Conservation (phyloP, 2,888 invertebrate species). For the Eupithecia abbreviata region DNA sequence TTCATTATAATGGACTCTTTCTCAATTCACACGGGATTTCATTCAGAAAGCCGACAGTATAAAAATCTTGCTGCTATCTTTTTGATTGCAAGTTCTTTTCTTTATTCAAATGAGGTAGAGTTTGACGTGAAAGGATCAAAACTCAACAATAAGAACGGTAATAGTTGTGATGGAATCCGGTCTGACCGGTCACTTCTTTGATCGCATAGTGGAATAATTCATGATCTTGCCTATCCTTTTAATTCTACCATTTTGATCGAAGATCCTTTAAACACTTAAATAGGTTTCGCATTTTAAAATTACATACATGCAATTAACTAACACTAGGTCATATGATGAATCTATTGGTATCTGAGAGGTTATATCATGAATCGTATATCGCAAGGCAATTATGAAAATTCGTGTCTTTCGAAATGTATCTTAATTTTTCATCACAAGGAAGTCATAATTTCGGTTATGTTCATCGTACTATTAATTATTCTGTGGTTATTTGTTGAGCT, state of each 20-base stretch:
- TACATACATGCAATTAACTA: constrained; percentile 1
- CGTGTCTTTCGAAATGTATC: constrained; percentile 8
- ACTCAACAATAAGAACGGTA: constrained; percentile 19
- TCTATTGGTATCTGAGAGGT: constrained; percentile 11
- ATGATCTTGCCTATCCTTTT: constrained; percentile 1
- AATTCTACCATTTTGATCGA: background rate
- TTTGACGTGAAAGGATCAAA: constrained; percentile 22
- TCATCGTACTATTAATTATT: background rate
- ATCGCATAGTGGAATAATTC: background rate
- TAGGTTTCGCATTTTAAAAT: background rate
- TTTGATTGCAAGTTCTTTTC: background rate
- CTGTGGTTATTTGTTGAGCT: background rate
- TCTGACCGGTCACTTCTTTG: constrained; percentile 44
- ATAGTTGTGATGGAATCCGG: constrained; percentile 48
- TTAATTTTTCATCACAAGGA: constrained; percentile 24
- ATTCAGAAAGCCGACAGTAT: background rate
- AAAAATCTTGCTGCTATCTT: background rate
- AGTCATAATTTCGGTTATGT: constrained; percentile 24
- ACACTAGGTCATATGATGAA: constrained; percentile 10
- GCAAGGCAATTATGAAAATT: constrained; percentile 9
- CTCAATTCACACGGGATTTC: background rate
- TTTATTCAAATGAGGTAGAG: background rate
- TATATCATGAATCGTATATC: constrained; percentile 23
- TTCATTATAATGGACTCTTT: constrained; percentile 1
- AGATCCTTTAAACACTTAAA: background rate